Evolutionary conservation across 2,888 invertebrate species (phyloP), one percentile per base, ranked within the genome.

Genomic region (Molorchus minor): DNA sequence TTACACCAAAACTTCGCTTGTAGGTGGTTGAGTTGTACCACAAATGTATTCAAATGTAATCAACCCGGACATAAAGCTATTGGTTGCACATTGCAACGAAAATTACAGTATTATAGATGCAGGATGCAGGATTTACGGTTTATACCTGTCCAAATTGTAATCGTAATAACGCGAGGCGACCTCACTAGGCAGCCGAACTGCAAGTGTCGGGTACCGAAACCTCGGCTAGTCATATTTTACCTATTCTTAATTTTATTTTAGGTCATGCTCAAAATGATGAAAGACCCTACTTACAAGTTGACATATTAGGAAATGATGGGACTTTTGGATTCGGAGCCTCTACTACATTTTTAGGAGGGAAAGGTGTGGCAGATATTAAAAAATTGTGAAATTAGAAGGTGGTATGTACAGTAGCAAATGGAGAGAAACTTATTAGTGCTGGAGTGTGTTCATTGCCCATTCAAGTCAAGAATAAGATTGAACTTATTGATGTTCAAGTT

Each of bases 121-220:
- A 38, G 47, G 29, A 45, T 5, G 40, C 36, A 20, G 49, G 49
- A 3, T 45, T 16, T 46, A 65, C 59, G 0, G 33, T 62, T 3
- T 54, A 40, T 15, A 64, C 58, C 13, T 64, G 62, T 29, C 59
- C 54, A 0, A 41, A 60, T 2, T 64, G 59, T 52, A 19, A 8
- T 41, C 52, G 54, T 57, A 52, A 58, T 62, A 64, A 64, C 61
- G 53, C 17, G 2, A 47, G 49, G 12, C 17, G 49, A 36, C 43
- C 51, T 16, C 49, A 25, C 35, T 58, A 47, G 43, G 21, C 15
- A n/a, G 51, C 30, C 51, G 60, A 15, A 29, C 16, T 25, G 17
- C 13, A 2, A 36, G 36, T 15, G 36, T 36, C 15, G 2, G 13
- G n/a, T 36, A 10, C 16, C 29, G 21, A 29, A 35, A 17, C 36